Base-by-base conservation (phyloP, 1,140 invertebrate species). In the Papilio aristodemus region DNA sequence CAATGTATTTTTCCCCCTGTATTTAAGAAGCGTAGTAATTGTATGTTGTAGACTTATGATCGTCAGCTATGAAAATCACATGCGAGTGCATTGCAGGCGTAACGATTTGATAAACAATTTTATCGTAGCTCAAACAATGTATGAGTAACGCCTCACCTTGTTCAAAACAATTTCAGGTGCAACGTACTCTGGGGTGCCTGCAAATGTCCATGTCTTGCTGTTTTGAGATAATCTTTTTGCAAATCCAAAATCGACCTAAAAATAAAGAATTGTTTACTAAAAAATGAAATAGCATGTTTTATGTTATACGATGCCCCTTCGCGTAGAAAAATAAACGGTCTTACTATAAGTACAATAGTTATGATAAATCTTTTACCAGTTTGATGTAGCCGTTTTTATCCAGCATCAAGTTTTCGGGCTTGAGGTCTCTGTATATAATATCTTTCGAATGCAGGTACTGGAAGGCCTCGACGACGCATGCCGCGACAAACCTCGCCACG, bases 181-280 rank as follows among this genome's bases (percentile, higher is more conserved):
- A 10, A 97, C 95, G 76, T 97, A 97, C 84, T 97, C 96, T 0
- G 97, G 97, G 1, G 97, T 99, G 1, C 98, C 98, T 78, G 98
- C 99, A 92, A 99, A 99, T 1, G 98, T 99, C 95, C 97, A 99
- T 0, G 98, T 99, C 90, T 98, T 98, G 46, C 94, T 93, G 70
- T 95, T 93, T 1, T 92, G 86, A 2, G 94, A 93, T 46, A 99
- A 93, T 73, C 95, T 94, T 91, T 99, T 99, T 8, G 98, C 97
- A 87, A 99, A 99, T n/a, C 98, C 98, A 92, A 99, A 99, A 91
- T 99, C 98, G 25, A 98, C 97, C 96, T 97, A 85, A 50, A 80
- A 85, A 46, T 4, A 63, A 71, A 46, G 27, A 3, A 32, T 32
- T 32, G 27, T 32, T 3, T 32, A 32, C 27, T 2, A 32, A 6